Evolutionary conservation across 2,113 vertebrate species (phyloP).

Genomic region (Scortum barcoo): DNA sequence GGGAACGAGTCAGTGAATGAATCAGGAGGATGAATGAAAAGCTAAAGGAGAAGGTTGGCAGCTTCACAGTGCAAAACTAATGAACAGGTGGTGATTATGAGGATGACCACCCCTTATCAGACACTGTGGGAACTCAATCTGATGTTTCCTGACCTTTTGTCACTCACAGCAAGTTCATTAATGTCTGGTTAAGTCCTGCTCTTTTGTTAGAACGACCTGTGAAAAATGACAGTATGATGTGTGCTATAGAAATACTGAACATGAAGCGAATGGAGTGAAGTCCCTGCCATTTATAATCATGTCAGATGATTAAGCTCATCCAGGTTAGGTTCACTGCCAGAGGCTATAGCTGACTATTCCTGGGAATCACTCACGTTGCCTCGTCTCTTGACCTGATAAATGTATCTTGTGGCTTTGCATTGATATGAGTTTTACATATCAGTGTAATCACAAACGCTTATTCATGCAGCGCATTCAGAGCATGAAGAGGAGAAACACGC

Average conservation of each 20-base stretch:
- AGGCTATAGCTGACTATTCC: conserved; percentile 45
- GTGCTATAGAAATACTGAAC: conserved; percentile 48
- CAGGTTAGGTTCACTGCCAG: conserved; percentile 59
- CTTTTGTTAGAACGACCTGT: conserved; percentile 40
- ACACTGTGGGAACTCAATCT: conserved; percentile 10
- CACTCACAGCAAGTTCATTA: conserved; percentile 16
- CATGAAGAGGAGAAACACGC: not conserved
- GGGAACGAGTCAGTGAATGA: conserved; percentile 3
- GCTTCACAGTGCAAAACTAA: not conserved
- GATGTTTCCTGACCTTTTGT: conserved; percentile 36
- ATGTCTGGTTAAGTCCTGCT: conserved; percentile 26
- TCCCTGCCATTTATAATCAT: conserved; percentile 44
- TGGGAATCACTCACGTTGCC: conserved; percentile 44
- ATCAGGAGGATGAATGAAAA: conserved; percentile 14
- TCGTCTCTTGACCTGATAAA: not conserved
- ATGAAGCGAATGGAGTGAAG: conserved; percentile 44
- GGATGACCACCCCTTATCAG: not conserved
- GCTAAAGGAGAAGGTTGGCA: not conserved
- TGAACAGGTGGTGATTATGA: not conserved
- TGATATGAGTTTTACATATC: conserved; percentile 21
- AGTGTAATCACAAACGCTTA: conserved; percentile 5
- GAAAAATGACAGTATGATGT: conserved; percentile 59
- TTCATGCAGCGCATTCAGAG: not conserved
- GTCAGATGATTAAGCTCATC: conserved; percentile 56
- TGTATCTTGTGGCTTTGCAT: conserved; percentile 37